Base-by-base conservation (phyloP, 2,797 vertebrate species). In the Zonotrichia albicollis region DNA sequence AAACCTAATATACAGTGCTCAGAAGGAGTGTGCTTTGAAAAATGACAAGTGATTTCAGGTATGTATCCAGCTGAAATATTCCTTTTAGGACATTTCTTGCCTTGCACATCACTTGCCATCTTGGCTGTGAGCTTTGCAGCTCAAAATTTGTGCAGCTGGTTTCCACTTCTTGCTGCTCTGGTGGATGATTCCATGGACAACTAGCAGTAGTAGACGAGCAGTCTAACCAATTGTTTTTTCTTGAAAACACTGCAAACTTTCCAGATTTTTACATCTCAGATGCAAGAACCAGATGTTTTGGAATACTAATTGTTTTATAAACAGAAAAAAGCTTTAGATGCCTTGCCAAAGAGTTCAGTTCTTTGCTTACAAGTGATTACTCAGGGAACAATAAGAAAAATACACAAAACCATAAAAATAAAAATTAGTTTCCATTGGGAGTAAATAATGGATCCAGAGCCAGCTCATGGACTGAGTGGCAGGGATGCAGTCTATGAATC, bases 261-360 rank as follows among this genome's bases (percentile, higher is more conserved):
- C 79, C 72, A 83, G 55, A 66, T 73, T 70, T 92, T 87, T 89
- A 64, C 32, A 64, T 84, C 25, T 90, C 0, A 2, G 46, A 68
- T 77, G 43, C 65, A 82, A 89, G 90, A 89, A 74, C 45, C 85
- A 94, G 61, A 92, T 92, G 74, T 76, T 95, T 94, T 85, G 15
- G 45, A 77, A 75, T 84, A 45, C 40, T 81, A 58, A 67, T 90
- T 90, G 61, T 40, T 78, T 71, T 66, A 80, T 82, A 83, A 90
- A 76, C 17, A 36, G 40, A 83, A 77, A 87, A 91, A 90, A 62
- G 11, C 19, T 60, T 67, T 23, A 87, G 81, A 76, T 74, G 30
- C 34, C 36, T 75, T 91, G 82, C 71, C 66, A 92, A 62, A 66
- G 20, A 53, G 25, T 74, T 90, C 13, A 20, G 16, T 77, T 64